Base-by-base conservation (phyloP, 1,140 invertebrate genomes). In the Idris sp. region DNA sequence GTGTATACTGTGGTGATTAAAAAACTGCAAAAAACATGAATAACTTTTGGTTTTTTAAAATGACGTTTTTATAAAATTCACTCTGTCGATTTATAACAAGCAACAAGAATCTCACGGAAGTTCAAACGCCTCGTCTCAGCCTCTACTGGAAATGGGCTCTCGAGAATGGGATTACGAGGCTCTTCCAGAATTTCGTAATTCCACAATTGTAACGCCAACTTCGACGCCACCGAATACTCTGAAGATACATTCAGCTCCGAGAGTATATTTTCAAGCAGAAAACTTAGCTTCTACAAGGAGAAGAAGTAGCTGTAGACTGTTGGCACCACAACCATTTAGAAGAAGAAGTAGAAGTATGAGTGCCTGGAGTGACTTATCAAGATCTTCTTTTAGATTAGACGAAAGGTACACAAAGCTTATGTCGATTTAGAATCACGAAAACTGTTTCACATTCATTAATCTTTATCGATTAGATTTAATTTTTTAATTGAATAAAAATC, bases 311-410 rank as follows among this genome's bases (percentile, higher is more conserved):
- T 81, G 86, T n/a, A 81, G 86, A 48, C 67, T 86, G 65, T 83
- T 87, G 14, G 75, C 84, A 69, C 75, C 79, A 0, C 79, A 82
- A 61, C 62, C 82, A 81, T 87, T 85, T 71, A 76, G 89, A 72
- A 83, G 91, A 79, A 78, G 92, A 56, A 88, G 91, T 80, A 78
- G 92, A n/a, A 94, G 93, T 61, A 93, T 95, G 93, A 94, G 93
- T 78, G 93, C 93, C 2, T 94, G 93, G 93, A 94, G 93, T 81
- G 93, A 94, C 79, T 91, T 94, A 79, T 94, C 93, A 71, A 89
- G 93, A 35, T 93, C 92, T 46, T 94, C 92, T 76, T 93, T 93
- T 87, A 91, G 91, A 77, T 89, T 94, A 75, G 93, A 95, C 78
- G 93, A 95, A 85, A 92, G 93, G 93, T 94, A 74, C 48, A 58